Evolutionary conservation across 1,140 invertebrate species (phyloP).

Genomic region (Solen grandis): DNA sequence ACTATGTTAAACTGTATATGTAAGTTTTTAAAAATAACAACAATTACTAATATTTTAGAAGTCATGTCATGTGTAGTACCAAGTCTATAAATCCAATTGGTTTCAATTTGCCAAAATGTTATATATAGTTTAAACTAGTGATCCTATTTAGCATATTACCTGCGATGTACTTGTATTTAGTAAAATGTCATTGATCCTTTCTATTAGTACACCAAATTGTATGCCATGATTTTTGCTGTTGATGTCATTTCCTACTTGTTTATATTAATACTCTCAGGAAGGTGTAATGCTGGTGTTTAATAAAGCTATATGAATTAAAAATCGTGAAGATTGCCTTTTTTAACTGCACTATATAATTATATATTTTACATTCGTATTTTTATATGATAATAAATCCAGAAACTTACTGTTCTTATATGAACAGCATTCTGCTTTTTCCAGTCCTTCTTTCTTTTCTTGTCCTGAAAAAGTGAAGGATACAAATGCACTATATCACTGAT

Average conservation of each 20-base stretch:
- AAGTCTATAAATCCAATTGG: too few relatives aligned
- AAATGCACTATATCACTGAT: neutral
- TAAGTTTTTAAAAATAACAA: too few relatives aligned
- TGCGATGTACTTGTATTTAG: too few relatives aligned
- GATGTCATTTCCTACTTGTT: neutral
- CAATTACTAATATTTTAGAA: too few relatives aligned
- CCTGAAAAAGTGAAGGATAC: conserved; percentile 7
- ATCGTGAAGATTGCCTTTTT: neutral
- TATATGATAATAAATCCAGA: neutral
- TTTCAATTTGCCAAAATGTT: too few relatives aligned
- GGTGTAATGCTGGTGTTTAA: neutral
- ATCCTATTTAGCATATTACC: too few relatives aligned
- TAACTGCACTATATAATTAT: neutral
- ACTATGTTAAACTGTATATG: neutral
- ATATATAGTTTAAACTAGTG: too few relatives aligned
- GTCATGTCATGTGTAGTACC: too few relatives aligned
- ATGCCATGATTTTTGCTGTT: neutral
- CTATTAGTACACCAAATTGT: too few relatives aligned
- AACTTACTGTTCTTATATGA: conserved; percentile 50
- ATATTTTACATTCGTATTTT: too few relatives aligned
- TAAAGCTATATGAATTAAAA: neutral
- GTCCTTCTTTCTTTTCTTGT: conserved; percentile 23
- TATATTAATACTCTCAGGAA: neutral
- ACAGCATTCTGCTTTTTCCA: conserved; percentile 41
- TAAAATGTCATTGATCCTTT: too few relatives aligned